A percentile compares a stretch with the other conserved stretches of the same genome.
Conservation (phyloP, 2,888 invertebrate genomes). For the Clistopyga incitator region DNA sequence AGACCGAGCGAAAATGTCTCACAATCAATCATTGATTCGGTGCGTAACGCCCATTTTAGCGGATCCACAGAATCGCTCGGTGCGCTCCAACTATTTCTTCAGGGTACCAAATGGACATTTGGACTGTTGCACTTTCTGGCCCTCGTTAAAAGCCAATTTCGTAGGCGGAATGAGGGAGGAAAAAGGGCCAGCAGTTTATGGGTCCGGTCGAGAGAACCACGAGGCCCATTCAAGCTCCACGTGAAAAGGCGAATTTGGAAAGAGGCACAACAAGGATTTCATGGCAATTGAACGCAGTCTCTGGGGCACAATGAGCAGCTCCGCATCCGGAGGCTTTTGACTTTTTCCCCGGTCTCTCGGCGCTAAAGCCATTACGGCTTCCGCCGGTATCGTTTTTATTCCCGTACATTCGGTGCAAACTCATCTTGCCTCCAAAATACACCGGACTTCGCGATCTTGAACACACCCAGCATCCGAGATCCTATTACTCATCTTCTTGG, state of each 20-base stretch:
- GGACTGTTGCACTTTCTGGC: slow-evolving; percentile 24
- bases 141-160: slow-evolving; percentile 74
- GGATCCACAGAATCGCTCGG: slow-evolving; percentile 41
- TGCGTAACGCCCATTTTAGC: slow-evolving; percentile 73
- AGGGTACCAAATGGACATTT: background rate
- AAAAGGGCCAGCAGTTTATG: slow-evolving; percentile 57
- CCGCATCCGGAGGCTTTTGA: slow-evolving; percentile 80
- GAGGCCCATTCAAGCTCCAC: slow-evolving; percentile 70
- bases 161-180: slow-evolving; percentile 54
- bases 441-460: slow-evolving; percentile 29
- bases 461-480: slow-evolving; percentile 26
- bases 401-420: too few relatives aligned
- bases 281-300: slow-evolving; percentile 79
- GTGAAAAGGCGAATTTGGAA: slow-evolving; percentile 77
- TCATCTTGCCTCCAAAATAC: background rate
- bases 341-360: slow-evolving; percentile 76
- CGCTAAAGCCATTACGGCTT: slow-evolving; percentile 74
- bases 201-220: slow-evolving; percentile 40
- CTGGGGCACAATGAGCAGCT: slow-evolving; percentile 72
- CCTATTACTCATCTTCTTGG: slow-evolving; percentile 12
- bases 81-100: slow-evolving; percentile 26
- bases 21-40: slow-evolving; percentile 80
- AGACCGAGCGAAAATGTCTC: slow-evolving; percentile 69
- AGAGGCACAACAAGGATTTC: slow-evolving; percentile 83
- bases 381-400: slow-evolving; percentile 71